Evolutionary conservation across 2,797 vertebrate genomes (phyloP).

Genomic region (Gorsachius magnificus): DNA sequence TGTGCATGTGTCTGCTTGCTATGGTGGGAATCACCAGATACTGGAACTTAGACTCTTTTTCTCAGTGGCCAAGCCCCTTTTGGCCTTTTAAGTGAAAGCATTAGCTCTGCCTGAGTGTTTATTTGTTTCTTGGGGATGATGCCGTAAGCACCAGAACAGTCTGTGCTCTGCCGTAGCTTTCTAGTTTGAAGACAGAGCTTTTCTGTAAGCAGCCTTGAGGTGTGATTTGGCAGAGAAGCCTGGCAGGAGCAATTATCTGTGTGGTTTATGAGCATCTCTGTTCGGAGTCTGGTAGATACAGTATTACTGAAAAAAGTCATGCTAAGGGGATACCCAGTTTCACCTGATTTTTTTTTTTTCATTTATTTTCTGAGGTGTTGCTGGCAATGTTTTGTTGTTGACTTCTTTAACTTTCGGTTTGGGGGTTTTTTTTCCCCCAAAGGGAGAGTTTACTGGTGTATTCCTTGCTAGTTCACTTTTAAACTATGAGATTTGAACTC

Average conservation of each 20-base stretch:
- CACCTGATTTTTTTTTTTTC: background rate
- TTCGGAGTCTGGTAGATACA: background rate
- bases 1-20: background rate
- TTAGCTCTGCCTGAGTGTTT: background rate
- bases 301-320: background rate
- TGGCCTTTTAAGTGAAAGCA: background rate
- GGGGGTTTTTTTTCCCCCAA: background rate
- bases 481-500: background rate
- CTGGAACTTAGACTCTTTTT: background rate
- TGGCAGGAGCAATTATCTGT: constrained; percentile 21
- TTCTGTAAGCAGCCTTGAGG: background rate
- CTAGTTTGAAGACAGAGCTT: background rate
- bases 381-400: background rate
- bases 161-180: background rate
- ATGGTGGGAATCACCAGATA: background rate
- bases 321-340: background rate
- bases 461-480: background rate
- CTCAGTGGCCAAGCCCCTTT: background rate
- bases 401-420: background rate
- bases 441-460: background rate
- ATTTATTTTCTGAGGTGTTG: background rate
- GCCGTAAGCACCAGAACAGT: background rate
- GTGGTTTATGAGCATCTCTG: constrained; percentile 28
- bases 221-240: constrained; percentile 20
- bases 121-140: background rate